Base-by-base conservation (phyloP, 2,113 vertebrate genomes). In the Dasyurus viverrinus region DNA sequence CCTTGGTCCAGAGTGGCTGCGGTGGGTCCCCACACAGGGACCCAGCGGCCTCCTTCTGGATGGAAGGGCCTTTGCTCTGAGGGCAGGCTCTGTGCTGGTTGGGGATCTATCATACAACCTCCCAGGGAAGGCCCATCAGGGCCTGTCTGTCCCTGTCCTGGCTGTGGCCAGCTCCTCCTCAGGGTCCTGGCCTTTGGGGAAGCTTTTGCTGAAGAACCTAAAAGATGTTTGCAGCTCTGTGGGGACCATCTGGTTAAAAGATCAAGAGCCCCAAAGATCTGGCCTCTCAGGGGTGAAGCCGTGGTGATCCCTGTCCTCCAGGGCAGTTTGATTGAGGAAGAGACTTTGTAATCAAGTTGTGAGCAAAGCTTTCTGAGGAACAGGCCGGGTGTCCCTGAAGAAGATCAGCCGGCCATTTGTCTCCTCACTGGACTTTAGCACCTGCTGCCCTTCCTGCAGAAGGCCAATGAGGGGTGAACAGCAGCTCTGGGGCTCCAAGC, bases 371-470 rank as follows among this genome's bases (percentile, higher is more conserved):
- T 92, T 95, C 8, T 57, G 36, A 91, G 30, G 52, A 27, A 26
- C 50, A 93, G 26, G 53, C 91, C 19, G 54, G 10, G 60, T 27
- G 60, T 47, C 6, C 36, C 1, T n/a, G 14, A 57, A 92, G 50
- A 93, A 94, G 91, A 89, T 52, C 57, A 95, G 14, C 6, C 3
- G 53, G 94, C 92, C 90, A n/a, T 89, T 55, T 91, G 93, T 95
- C 23, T 90, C 55, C 52, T 54, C 92, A 10, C 68, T 16, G 26
- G 8, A 52, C 60, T 52, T 52, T 11, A 52, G 50, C 8, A 9
- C 50, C 50, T 1, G 50, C 50, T 9, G 50, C 50, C 9, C 50
- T 52, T 52, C 1, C 50, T 52, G 50, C 50, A 52, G 48, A 48
- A 48, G 48, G 48, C 50, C 9, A 9, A 52, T 10, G 50, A 11